These are phyloP conservation scores for Melinopterus prodromus DNA, from an alignment of 2,888 invertebrate genomes.

Conservation along the genomic window DNA sequence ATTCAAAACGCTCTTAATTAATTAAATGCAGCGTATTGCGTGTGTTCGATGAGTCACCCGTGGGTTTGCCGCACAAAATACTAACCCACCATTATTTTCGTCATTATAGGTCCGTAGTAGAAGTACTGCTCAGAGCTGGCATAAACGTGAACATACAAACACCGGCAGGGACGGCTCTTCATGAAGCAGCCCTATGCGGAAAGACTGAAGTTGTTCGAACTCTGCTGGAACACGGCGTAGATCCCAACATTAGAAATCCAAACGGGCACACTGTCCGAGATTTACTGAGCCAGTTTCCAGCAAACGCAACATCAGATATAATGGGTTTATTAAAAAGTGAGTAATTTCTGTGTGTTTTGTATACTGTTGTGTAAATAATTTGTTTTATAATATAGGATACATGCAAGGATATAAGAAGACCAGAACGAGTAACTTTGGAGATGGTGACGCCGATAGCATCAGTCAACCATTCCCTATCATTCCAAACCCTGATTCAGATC, in stretches of 20 bases:
- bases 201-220: constrained; percentile 88
- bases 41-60: constrained; percentile 16
- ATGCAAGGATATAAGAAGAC: constrained; percentile 41
- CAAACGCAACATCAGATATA: constrained; percentile 87
- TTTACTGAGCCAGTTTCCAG: constrained; percentile 86
- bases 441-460: constrained; percentile 59
- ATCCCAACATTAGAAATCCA: constrained; percentile 80
- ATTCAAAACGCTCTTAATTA: not conserved
- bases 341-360: constrained; percentile 49
- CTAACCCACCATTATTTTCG: constrained; percentile 33
- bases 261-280: constrained; percentile 87
- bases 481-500: constrained; percentile 67
- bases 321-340: constrained; percentile 84
- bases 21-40: not conserved
- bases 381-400: not conserved
- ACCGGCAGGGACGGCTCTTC: constrained; percentile 87
- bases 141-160: constrained; percentile 89
- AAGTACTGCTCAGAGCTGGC: constrained; percentile 82
- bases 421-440: constrained; percentile 45
- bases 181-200: constrained; percentile 92
- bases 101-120: constrained; percentile 76
- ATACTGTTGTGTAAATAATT: constrained; percentile 10
- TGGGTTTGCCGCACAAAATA: constrained; percentile 8
- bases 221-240: constrained; percentile 82
- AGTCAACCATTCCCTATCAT: constrained; percentile 71